These are phyloP conservation scores for Lepeophtheirus salmonis DNA, from an alignment of 1,140 invertebrate species.

Conservation along the genomic window DNA sequence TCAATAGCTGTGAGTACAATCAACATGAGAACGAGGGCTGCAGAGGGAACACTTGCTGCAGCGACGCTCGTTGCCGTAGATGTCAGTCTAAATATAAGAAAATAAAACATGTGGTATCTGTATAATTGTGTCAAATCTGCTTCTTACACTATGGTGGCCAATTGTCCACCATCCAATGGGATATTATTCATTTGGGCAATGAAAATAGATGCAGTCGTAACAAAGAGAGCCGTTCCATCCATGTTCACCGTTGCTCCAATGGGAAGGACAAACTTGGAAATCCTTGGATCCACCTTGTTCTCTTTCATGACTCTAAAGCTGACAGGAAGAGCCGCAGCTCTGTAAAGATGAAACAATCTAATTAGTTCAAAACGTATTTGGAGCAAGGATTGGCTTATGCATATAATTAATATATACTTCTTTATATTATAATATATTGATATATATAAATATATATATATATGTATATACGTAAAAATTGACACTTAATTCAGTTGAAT, in stretches of 20 bases:
- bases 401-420: too few species aligned
- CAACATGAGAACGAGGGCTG: conserved; percentile 64
- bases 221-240: conserved; percentile 81
- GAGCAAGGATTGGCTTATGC: too few species aligned
- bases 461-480: too few species aligned
- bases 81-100: conserved; percentile 41
- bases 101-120: not conserved
- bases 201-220: conserved; percentile 69
- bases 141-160: conserved; percentile 57
- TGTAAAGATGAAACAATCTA: too few species aligned
- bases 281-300: conserved; percentile 65
- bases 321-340: conserved; percentile 78
- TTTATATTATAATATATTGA: too few species aligned
- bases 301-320: conserved; percentile 86
- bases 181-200: conserved; percentile 78
- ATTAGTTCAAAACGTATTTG: too few species aligned
- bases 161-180: conserved; percentile 49
- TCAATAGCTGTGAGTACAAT: conserved; percentile 68
- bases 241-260: conserved; percentile 83
- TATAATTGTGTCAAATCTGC: not conserved
- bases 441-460: too few species aligned
- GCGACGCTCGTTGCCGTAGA: conserved; percentile 78
- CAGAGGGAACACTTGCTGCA: conserved; percentile 77
- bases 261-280: conserved; percentile 73
- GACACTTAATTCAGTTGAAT: too few species aligned